Base-by-base conservation (phyloP, 2,888 invertebrate genomes). In the Agrenia bidenticulata region DNA sequence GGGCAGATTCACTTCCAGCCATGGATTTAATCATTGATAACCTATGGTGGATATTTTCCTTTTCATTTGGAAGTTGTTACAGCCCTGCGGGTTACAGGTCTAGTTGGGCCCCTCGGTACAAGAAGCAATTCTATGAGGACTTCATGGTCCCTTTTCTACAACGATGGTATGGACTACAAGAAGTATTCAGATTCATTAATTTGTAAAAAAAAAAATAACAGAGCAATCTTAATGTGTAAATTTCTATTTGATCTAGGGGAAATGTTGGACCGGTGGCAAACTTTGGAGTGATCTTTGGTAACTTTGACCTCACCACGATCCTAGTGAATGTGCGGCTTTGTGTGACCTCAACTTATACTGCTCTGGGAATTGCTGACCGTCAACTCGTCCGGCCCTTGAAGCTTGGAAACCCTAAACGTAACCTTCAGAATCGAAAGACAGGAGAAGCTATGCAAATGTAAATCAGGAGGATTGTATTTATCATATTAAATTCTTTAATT, bases 261-360 rank as follows among this genome's bases (percentile, higher is more conserved):
- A 62, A 63, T 42, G 59, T 58, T 4, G 64, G 64, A 19, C 49
- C 27, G 2, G 17, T 54, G 15, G 54, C 61, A 7, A 64, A 67
- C 17, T 66, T 65, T 42, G 70, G 67, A n/a, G 64, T 70, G 2
- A 53, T 70, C 7, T 64, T 66, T 59, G 70, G 70, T 17, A 66
- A 70, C 24, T 64, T 67, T 39, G 27, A 62, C 17, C n/a, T 62
- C n/a, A 7, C 17, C 11, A 55, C 23, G 0, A 63, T 63, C 17
- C n/a, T 63, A 2, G 50, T 24, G 17, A 70, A 70, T 42, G 53
- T 67, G 0, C 41, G 67, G 5, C 27, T 27, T 1, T 70, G 70
- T 55, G 58, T 58, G 1, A 60, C 64, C 11, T 59, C 62, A 11
- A 66, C 70, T 0, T 70, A 67, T 37, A 64, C 57, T 2, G 58